phyloP scores from a whole-genome alignment of 2,797 vertebrate species.

The Sebastes hubbsi region DNA sequence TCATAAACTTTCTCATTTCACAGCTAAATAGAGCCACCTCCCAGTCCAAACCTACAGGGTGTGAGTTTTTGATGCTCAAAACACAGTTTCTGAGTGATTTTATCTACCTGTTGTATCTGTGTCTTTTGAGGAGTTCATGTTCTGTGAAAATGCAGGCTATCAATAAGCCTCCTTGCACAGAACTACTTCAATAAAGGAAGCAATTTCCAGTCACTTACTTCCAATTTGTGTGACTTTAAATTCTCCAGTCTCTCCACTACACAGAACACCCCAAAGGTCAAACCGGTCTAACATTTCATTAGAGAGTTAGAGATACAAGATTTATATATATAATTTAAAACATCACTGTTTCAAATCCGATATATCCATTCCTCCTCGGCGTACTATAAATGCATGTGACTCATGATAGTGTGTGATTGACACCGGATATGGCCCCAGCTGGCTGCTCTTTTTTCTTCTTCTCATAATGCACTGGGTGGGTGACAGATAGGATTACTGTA shows the following conservation, averaged over 20 bases:
- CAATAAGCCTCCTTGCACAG: not conserved
- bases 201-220: not conserved
- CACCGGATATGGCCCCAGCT: not conserved
- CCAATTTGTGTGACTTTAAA: not conserved
- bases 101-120: not conserved
- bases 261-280: not conserved
- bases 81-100: not conserved
- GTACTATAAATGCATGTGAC: not conserved
- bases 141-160: not conserved
- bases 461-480: not conserved
- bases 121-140: not conserved
- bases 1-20: no score
- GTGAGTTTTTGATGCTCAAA: not conserved
- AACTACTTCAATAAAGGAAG: not conserved
- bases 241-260: not conserved
- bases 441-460: not conserved
- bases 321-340: not conserved
- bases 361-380: not conserved
- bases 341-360: not conserved
- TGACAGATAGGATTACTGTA: slow-evolving; percentile 61
- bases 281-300: not conserved
- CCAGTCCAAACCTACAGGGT: not conserved
- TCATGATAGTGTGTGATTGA: not conserved
- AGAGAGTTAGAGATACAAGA: not conserved
- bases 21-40: not conserved